Conservation (phyloP, 1,140 invertebrate species). For the Ridgeia piscesae region DNA sequence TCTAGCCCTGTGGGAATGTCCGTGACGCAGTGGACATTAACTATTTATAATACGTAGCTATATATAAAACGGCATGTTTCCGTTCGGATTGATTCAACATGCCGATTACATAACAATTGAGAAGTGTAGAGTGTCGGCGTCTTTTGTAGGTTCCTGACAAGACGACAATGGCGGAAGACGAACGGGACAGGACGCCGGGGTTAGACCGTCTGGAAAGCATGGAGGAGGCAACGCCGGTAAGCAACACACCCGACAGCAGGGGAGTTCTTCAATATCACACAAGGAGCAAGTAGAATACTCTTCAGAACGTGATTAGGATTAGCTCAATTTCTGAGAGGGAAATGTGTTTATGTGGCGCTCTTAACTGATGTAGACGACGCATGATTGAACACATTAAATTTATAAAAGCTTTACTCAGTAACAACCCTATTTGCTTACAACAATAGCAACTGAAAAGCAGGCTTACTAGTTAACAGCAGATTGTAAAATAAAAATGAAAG, state of each 20-base stretch:
- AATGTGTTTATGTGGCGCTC: background rate
- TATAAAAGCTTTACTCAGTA: too few relatives aligned
- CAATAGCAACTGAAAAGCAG: too few relatives aligned
- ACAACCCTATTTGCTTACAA: too few relatives aligned
- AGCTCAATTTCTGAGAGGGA: background rate
- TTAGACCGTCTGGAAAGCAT: background rate
- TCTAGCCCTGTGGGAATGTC: background rate
- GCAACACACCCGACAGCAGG: background rate
- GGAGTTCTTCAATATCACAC: background rate
- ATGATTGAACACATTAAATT: background rate
- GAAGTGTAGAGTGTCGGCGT: background rate
- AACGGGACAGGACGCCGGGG: background rate
- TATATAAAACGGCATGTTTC: background rate
- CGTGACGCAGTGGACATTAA: background rate
- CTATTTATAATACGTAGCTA: background rate
- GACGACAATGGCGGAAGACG: background rate
- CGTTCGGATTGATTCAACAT: background rate
- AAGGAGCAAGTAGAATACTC: background rate
- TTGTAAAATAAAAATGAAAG: background rate
- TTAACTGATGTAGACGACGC: background rate
- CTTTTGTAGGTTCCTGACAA: background rate
- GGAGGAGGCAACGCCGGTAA: background rate
- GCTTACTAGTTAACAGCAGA: background rate
- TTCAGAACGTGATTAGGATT: background rate
- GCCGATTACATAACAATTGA: background rate